Evolutionary conservation across 1,140 invertebrate genomes (phyloP).

Genomic region (Agrilus planipennis): DNA sequence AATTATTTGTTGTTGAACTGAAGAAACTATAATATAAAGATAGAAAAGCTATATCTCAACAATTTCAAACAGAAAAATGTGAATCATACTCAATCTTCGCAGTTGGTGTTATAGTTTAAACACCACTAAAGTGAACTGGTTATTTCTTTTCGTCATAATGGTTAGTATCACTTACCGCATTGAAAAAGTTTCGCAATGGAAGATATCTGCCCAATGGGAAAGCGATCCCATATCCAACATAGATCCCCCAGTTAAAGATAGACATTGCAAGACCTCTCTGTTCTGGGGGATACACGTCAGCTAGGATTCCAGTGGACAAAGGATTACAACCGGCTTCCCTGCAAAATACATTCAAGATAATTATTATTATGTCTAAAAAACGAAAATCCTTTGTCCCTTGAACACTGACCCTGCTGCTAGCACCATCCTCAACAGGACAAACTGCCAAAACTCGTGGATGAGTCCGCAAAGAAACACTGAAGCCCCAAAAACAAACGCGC

Average conservation of each 20-base stretch:
- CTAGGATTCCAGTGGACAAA: slow-evolving; percentile 74
- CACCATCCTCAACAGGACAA: slow-evolving; percentile 73
- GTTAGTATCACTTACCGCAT: slow-evolving; percentile 49
- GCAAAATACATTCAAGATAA: too few species aligned
- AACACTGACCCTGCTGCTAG: slow-evolving; percentile 73
- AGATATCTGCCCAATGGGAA: slow-evolving; percentile 88
- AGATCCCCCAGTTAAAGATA: slow-evolving; percentile 93
- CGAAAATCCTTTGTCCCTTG: too few species aligned
- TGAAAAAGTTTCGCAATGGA: slow-evolving; percentile 62
- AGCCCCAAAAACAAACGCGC: slow-evolving; percentile 67
- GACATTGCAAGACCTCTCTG: slow-evolving; percentile 79
- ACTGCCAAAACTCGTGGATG: slow-evolving; percentile 80
- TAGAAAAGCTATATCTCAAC: too few species aligned
- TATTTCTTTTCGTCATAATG: too few species aligned
- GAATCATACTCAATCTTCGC: too few species aligned
- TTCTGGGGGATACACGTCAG: slow-evolving; percentile 71
- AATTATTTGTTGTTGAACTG: too few species aligned
- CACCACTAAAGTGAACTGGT: not conserved
- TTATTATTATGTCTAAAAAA: too few species aligned
- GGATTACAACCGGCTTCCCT: slow-evolving; percentile 86
- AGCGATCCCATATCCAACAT: slow-evolving; percentile 77
- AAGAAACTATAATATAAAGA: too few species aligned
- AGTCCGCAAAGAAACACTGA: slow-evolving; percentile 73
- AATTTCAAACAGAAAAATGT: too few species aligned
- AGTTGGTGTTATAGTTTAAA: not conserved